Evolutionary conservation across 92 coral and sea anemone genomes (phyloP).

Genomic region (Porites lobata): DNA sequence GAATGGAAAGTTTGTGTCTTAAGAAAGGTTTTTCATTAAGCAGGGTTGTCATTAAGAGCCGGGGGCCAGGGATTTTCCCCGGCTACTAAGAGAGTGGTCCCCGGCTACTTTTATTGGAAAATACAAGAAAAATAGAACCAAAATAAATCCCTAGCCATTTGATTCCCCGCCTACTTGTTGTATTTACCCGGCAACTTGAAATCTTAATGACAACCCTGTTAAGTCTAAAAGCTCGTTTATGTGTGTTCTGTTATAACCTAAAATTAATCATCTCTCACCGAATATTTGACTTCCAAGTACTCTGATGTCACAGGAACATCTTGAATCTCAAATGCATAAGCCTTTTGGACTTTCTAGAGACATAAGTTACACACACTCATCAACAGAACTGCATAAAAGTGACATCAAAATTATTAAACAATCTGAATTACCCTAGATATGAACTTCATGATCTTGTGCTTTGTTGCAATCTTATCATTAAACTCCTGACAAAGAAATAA

Average conservation of each 20-base stretch:
- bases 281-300: conserved; percentile 92
- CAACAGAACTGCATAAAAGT: background rate
- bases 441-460: conserved; percentile 96
- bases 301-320: conserved; percentile 92
- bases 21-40: no score
- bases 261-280: conserved; percentile 61
- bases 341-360: conserved; percentile 78
- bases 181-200: no score
- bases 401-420: background rate
- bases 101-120: no score
- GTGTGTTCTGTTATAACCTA: background rate
- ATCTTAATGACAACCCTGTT: no score
- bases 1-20: no score
- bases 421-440: conserved; percentile 79
- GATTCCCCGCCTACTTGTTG: no score
- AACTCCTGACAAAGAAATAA: conserved; percentile 75
- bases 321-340: conserved; percentile 91
- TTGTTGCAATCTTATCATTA: conserved; percentile 91
- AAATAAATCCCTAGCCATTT: no score
- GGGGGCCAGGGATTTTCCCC: no score
- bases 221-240: background rate
- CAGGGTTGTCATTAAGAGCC: no score
- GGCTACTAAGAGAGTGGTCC: no score
- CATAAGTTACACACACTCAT: background rate
- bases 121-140: no score